These are phyloP conservation scores for Laothoe populi DNA, from an alignment of 2,888 invertebrate species.

Conservation along the genomic window DNA sequence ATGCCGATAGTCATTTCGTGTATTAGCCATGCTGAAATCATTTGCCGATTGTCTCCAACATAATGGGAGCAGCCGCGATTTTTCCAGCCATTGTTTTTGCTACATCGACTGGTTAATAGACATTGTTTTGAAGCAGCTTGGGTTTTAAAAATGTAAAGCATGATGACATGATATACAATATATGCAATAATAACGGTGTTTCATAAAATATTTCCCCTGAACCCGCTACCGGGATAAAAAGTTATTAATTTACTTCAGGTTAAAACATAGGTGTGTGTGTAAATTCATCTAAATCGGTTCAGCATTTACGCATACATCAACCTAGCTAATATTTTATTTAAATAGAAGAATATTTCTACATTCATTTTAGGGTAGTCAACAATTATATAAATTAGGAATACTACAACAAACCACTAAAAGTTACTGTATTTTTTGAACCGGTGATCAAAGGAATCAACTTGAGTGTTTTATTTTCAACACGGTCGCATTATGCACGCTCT, in stretches of 20 bases:
- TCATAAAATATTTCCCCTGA: too few relatives aligned
- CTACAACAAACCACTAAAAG: background rate
- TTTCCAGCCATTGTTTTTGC: slow-evolving; percentile 45
- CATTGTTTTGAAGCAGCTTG: background rate
- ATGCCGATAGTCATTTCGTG: slow-evolving; percentile 60
- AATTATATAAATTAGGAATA: background rate
- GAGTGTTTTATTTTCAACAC: slow-evolving; percentile 20
- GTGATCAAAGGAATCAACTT: slow-evolving; percentile 35
- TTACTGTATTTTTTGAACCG: slow-evolving; percentile 11
- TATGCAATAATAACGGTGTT: too few relatives aligned
- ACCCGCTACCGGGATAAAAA: too few relatives aligned
- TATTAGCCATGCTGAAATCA: slow-evolving; percentile 69
- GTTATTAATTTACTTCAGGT: too few relatives aligned
- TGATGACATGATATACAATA: too few relatives aligned
- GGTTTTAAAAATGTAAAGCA: background rate
- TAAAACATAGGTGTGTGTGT: too few relatives aligned
- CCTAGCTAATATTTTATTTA: too few relatives aligned
- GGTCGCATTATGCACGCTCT: slow-evolving; percentile 40
- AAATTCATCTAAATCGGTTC: too few relatives aligned
- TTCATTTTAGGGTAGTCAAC: too few relatives aligned
- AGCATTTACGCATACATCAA: too few relatives aligned
- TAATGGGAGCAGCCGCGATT: slow-evolving; percentile 42
- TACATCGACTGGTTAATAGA: slow-evolving; percentile 39
- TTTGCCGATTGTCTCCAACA: slow-evolving; percentile 66
- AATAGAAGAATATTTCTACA: too few relatives aligned